Conservation (phyloP, 1,140 invertebrate species). For the Archivesica marissinica region DNA sequence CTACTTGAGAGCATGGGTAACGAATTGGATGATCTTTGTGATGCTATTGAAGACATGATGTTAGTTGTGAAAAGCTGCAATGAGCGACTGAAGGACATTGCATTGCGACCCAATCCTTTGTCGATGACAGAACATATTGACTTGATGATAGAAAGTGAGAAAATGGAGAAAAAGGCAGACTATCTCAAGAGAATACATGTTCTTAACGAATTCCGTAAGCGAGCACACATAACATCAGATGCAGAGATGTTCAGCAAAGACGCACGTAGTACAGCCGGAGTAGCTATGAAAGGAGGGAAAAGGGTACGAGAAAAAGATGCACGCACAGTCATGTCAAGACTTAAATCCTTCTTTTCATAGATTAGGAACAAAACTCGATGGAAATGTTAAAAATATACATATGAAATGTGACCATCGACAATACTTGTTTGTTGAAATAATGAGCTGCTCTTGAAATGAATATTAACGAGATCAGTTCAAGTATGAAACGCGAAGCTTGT, state of each 20-base stretch:
- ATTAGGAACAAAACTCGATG: too few relatives aligned
- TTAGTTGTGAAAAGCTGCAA: constrained; percentile 20
- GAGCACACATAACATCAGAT: not conserved
- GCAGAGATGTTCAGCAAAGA: constrained; percentile 2
- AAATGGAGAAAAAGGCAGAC: constrained; percentile 23
- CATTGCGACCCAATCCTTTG: constrained; percentile 38
- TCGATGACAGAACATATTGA: constrained; percentile 37
- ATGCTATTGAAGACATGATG: constrained; percentile 17
- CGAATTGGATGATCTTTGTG: constrained; percentile 18
- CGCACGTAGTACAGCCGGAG: not conserved
- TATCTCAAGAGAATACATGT: constrained; percentile 3
- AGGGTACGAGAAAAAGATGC: too few relatives aligned
- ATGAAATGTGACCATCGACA: too few relatives aligned
- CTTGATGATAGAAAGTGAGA: constrained; percentile 39
- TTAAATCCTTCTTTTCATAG: too few relatives aligned
- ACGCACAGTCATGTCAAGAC: too few relatives aligned
- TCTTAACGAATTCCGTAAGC: constrained; percentile 1
- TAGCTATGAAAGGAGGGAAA: not conserved
- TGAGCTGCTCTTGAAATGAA: too few relatives aligned
- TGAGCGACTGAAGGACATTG: constrained; percentile 28
- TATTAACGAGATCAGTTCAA: too few relatives aligned
- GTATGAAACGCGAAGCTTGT: too few relatives aligned
- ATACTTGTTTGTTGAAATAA: too few relatives aligned
- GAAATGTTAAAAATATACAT: too few relatives aligned
- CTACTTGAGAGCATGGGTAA: constrained; percentile 27